Base-by-base conservation (phyloP, 2,113 vertebrate species). In the Centrocercus urophasianus region DNA sequence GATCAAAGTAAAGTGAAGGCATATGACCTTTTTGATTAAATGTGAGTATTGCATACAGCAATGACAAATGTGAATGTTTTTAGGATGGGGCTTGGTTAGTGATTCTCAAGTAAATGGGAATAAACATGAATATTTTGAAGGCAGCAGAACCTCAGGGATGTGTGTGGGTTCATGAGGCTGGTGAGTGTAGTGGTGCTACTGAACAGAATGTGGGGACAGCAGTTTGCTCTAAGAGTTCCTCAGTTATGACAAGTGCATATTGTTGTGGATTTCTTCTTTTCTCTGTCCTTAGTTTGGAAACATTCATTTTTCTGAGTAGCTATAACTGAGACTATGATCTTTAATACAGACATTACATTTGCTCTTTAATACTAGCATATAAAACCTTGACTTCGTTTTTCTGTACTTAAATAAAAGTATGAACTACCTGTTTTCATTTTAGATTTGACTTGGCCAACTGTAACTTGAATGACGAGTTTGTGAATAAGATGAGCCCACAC, bases 391-490 rank as follows among this genome's bases (percentile, higher is more conserved):
- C 28, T 24, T 64, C 2, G 10, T 13, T n/a, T 64, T 54, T 78
- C 32, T 45, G 11, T 32, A 3, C 20, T 48, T 45, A 3, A 2
- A 1, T 22, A 8, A 50, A 89, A 75, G 15, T 52, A 3, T 75
- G 27, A 86, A 88, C 21, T 6, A 7, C 24, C 34, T 90, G 14
- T 22, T 94, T 93, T 83, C 17, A 0, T 93, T 97, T 83, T 70
- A 99, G 99, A 18, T 99, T 98, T 16, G 99, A 99, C 97, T 98
- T 99, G 96, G 99, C 98, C 28, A 99, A 99, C 92, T 98, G 99
- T 94, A 99, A 99, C 91, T 74, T 99, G 92, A 99, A 99, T 36
- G 99, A 99, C 15, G 99, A 99, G 54, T 96, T 98, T 97, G 97
- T 99, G 95, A 99, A 99, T 93, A 99, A 99, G 98, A 99, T 99